phyloP scores from a whole-genome alignment of 2,797 vertebrate genomes.

The Labeo calbasu region DNA sequence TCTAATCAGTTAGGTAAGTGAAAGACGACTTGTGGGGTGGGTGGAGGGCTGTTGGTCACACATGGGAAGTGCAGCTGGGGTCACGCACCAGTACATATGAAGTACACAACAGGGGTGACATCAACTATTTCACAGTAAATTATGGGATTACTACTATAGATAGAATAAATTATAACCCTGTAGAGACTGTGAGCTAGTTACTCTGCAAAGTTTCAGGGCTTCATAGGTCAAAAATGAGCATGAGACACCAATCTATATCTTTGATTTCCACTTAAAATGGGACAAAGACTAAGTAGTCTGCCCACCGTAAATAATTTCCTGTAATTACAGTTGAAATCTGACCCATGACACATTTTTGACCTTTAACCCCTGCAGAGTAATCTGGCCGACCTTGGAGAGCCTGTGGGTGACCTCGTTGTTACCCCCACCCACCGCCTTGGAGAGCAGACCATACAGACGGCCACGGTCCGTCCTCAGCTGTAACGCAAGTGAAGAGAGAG shows the following conservation, averaged over 20 bases:
- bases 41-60: constrained; percentile 5
- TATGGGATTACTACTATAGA: not conserved
- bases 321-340: constrained; percentile 47
- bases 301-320: not conserved
- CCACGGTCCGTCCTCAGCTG: constrained; percentile 67
- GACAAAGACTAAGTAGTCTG: not conserved
- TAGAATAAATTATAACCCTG: not conserved
- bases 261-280: not conserved
- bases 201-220: constrained; percentile 46
- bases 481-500: constrained; percentile 62
- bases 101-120: constrained; percentile 16
- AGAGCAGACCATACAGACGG: constrained; percentile 70
- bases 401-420: constrained; percentile 64
- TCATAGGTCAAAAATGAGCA: constrained; percentile 58
- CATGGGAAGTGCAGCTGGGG: not conserved
- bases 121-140: constrained; percentile 17
- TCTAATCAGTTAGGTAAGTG: not conserved
- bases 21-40: not conserved
- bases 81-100: not conserved
- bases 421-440: constrained; percentile 65
- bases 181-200: constrained; percentile 24
- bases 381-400: constrained; percentile 73
- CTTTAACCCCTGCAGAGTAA: constrained; percentile 55
- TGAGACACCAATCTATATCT: not conserved
- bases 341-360: constrained; percentile 30